Evolutionary conservation across 2,888 invertebrate species (phyloP), one percentile per base, ranked within the genome.

Genomic region (Conistra vaccinii): DNA sequence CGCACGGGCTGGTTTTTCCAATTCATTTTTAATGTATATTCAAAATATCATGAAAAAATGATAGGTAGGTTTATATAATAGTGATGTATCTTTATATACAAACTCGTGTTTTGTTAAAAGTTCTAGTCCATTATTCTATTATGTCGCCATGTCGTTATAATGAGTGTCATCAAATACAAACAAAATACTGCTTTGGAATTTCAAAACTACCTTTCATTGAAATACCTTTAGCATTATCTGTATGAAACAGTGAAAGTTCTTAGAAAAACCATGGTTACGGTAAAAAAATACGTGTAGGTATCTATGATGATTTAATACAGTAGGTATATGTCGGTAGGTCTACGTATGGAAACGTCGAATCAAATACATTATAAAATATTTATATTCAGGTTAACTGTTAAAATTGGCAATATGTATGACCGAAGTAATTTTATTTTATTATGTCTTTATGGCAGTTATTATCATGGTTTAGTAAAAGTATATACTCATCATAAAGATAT

Each of bases 71-170:
- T 53, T 68, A n/a, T 35, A 42, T 51, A 32, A 61, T 45, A 23
- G 26, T 6, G 39, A 45, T 23, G 17, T 32, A 1, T 35, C 17
- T 51, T 42, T 62, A 29, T 45, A 45, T 14, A 53, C 3, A 45
- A 69, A 51, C 48, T n/a, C 39, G 12, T 48, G 17, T 55, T 42
- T 20, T n/a, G 14, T 55, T 55, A 63, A n/a, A n/a, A 14, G 20
- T 55, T 73, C 29, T 26, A 74, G 81, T 57, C 62, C 57, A 45
- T 69, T 62, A 26, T 20, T 68, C 60, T 48, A 14, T 53, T 48
- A 42, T 58, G 23, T 58, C 57, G 57, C 45, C 39, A 42, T 58
- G 23, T 58, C 57, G 57, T 71, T 14, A 58, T 48, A 48, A 69
- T 63, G 2, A 45, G 17, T 32, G 35, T 32, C 62, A 32, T 61